phyloP scores from a whole-genome alignment of 1,140 invertebrate genomes.

The Eurosta solidaginis region DNA sequence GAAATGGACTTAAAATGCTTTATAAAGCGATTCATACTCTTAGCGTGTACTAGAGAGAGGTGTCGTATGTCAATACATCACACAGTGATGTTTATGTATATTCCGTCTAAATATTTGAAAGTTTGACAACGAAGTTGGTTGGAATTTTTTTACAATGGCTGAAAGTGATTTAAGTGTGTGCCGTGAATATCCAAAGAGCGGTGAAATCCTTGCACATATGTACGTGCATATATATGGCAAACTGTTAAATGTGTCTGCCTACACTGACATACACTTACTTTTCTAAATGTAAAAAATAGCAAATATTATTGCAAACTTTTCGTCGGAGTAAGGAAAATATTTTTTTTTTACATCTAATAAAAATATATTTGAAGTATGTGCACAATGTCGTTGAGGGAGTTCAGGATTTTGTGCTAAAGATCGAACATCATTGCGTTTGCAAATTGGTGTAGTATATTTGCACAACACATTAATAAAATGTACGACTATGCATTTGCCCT shows the following conservation, averaged over 20 bases:
- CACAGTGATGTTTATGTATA: background rate
- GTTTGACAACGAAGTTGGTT: background rate
- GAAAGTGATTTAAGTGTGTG: background rate
- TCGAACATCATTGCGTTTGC: no score
- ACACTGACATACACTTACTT: no score
- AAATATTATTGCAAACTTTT: background rate
- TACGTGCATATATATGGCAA: background rate
- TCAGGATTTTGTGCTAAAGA: no score
- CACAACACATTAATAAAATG: no score
- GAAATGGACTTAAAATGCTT: conserved; percentile 14
- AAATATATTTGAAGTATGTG: no score
- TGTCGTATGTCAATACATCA: background rate
- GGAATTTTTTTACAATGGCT: conserved; percentile 24
- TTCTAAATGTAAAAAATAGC: conserved; percentile 7
- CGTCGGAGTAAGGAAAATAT: no score
- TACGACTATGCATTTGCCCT: no score
- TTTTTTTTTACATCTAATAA: no score
- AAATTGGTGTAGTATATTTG: no score
- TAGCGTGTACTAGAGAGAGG: background rate
- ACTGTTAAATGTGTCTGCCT: background rate
- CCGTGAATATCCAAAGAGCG: background rate
- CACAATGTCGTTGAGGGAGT: no score
- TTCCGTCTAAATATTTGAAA: no score
- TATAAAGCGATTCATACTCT: background rate
- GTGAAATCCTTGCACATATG: background rate